Conservation (phyloP, 2,113 vertebrate genomes). For the Xyliphius kryptos region DNA sequence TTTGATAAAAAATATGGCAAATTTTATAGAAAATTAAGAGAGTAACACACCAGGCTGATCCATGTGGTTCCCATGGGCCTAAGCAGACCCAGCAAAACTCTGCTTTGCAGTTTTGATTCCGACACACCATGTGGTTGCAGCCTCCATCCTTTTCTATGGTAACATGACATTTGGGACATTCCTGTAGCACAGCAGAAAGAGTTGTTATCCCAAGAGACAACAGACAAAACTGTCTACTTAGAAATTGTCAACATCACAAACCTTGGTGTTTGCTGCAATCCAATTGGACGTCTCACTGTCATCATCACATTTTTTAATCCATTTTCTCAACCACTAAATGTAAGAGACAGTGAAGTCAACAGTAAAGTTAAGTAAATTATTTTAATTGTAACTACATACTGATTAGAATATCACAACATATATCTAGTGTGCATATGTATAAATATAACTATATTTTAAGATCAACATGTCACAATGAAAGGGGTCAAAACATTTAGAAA, state of each 20-base stretch:
- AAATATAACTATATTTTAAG: no score
- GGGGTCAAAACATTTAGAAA: conserved; percentile 18
- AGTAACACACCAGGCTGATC: conserved; percentile 88
- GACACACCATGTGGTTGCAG: conserved; percentile 99
- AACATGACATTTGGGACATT: conserved; percentile 98
- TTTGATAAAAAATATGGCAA: no score
- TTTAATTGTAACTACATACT: no score
- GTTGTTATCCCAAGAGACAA: neutral
- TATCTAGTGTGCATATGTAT: neutral
- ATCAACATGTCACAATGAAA: neutral
- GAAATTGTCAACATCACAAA: conserved; percentile 38
- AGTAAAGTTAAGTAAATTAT: no score
- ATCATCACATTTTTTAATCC: conserved; percentile 99
- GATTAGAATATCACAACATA: neutral
- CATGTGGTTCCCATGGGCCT: conserved; percentile 97
- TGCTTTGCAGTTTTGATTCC: conserved; percentile 99
- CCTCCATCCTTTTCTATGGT: conserved; percentile 99
- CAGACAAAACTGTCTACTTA: neutral
- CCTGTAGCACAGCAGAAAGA: conserved; percentile 60
- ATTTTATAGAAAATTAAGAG: no score
- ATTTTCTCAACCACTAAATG: conserved; percentile 93
- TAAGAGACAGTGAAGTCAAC: neutral
- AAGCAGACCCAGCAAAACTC: conserved; percentile 99
- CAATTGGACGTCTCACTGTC: conserved; percentile 99
- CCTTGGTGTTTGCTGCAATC: conserved; percentile 99